Conservation (phyloP, 1,140 invertebrate species). For the Asobara japonica region DNA sequence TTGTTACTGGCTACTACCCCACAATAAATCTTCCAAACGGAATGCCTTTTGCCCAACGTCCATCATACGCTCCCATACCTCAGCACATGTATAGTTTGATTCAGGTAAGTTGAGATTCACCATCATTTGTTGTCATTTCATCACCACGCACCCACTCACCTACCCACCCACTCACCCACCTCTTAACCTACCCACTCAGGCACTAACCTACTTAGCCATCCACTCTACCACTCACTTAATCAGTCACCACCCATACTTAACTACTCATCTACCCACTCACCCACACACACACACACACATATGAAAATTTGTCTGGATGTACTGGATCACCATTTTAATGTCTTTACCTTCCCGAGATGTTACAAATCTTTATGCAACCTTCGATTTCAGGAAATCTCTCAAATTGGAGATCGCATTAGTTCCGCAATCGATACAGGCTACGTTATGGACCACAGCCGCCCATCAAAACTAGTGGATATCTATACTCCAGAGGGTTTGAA, state of each 20-base stretch:
- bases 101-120: constrained; percentile 47
- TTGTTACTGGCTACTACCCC: constrained; percentile 72
- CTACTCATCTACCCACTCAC: too few relatives aligned
- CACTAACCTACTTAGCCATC: too few relatives aligned
- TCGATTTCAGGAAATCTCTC: constrained; percentile 63
- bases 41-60: constrained; percentile 71
- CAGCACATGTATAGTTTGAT: constrained; percentile 48
- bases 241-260: too few relatives aligned
- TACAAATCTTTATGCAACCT: neutral
- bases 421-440: constrained; percentile 73
- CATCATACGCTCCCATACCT: constrained; percentile 59
- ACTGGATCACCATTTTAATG: too few relatives aligned
- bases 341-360: too few relatives aligned
- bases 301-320: too few relatives aligned
- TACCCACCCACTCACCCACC: too few relatives aligned
- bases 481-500: constrained; percentile 67
- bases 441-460: constrained; percentile 63
- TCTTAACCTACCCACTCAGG: too few relatives aligned
- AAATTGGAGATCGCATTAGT: constrained; percentile 71
- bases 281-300: too few relatives aligned
- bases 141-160: too few relatives aligned
- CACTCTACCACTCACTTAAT: too few relatives aligned
- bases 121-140: too few relatives aligned
- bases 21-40: constrained; percentile 74
- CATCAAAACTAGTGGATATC: constrained; percentile 62